Conservation (phyloP, 1,140 invertebrate genomes). For the Brachionus paranguensis region DNA sequence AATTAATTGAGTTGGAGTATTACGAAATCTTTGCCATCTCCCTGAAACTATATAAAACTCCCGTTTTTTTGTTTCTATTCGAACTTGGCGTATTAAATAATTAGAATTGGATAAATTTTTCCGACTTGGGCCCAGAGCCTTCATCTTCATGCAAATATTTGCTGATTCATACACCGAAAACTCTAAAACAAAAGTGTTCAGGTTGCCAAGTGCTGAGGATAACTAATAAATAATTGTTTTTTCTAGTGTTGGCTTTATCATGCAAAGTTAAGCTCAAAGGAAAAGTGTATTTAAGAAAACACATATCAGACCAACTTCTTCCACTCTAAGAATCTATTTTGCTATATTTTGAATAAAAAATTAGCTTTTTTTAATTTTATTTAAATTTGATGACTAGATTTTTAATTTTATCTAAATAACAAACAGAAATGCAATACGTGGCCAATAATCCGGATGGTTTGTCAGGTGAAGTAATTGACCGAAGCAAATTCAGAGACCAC, state of each 20-base stretch:
- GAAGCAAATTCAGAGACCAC: slow-evolving; percentile 34
- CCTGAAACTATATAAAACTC: neutral
- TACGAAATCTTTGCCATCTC: neutral
- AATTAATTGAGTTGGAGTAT: slow-evolving; percentile 20
- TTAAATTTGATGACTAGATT: neutral
- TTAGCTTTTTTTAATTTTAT: neutral
- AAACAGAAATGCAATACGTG: slow-evolving; percentile 21
- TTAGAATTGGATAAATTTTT: neutral
- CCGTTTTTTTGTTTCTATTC: neutral
- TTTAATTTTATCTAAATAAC: neutral
- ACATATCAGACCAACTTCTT: neutral
- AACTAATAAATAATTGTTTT: slow-evolving; percentile 29
- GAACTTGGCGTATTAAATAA: neutral
- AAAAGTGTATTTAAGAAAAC: slow-evolving; percentile 27
- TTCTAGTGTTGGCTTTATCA: neutral
- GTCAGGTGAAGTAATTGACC: slow-evolving; percentile 26
- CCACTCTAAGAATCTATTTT: neutral
- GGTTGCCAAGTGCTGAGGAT: neutral
- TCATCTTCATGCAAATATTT: neutral
- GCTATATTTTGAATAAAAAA: too few species aligned
- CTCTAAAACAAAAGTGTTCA: neutral
- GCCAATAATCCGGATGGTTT: slow-evolving; percentile 25
- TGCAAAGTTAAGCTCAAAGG: neutral
- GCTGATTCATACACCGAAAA: slow-evolving; percentile 14
- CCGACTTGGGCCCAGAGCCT: neutral